Conservation (phyloP, 2,797 vertebrate genomes). For the Chaetodon trifasciatus region DNA sequence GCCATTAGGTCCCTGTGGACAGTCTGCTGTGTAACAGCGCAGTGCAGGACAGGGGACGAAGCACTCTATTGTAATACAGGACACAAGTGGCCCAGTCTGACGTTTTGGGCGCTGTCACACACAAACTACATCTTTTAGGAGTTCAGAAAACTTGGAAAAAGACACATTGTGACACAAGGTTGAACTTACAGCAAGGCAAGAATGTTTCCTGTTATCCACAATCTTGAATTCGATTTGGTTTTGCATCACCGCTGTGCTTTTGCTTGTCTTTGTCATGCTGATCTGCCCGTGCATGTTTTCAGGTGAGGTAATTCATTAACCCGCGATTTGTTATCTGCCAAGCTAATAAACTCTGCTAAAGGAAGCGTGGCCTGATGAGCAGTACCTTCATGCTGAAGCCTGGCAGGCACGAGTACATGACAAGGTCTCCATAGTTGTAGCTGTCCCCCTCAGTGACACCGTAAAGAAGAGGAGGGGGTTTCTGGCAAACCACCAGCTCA, state of each 20-base stretch:
- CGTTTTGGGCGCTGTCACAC: no score
- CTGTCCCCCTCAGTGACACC: slow-evolving; percentile 88
- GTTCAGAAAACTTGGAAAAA: neutral
- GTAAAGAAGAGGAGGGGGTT: slow-evolving; percentile 86
- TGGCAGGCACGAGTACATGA: slow-evolving; percentile 90
- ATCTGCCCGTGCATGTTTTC: neutral
- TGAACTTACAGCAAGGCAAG: neutral
- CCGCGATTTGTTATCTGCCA: neutral
- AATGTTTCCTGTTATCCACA: neutral
- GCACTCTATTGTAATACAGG: neutral
- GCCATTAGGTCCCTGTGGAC: slow-evolving; percentile 13
- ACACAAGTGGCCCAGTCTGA: neutral
- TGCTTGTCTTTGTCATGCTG: neutral
- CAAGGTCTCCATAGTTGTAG: slow-evolving; percentile 87
- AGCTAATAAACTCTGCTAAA: neutral
- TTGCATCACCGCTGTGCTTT: neutral
- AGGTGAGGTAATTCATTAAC: neutral
- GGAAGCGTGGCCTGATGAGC: neutral
- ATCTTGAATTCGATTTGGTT: neutral
- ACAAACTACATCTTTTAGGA: neutral
- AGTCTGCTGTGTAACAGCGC: slow-evolving; percentile 2
- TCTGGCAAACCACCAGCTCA: slow-evolving; percentile 87
- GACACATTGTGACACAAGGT: no score
- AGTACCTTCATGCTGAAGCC: slow-evolving; percentile 94
- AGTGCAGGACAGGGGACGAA: neutral